Evolutionary conservation across 2,113 vertebrate genomes (phyloP), one percentile per base, ranked within the genome.

Genomic region (Corythoichthys haematopterus): DNA sequence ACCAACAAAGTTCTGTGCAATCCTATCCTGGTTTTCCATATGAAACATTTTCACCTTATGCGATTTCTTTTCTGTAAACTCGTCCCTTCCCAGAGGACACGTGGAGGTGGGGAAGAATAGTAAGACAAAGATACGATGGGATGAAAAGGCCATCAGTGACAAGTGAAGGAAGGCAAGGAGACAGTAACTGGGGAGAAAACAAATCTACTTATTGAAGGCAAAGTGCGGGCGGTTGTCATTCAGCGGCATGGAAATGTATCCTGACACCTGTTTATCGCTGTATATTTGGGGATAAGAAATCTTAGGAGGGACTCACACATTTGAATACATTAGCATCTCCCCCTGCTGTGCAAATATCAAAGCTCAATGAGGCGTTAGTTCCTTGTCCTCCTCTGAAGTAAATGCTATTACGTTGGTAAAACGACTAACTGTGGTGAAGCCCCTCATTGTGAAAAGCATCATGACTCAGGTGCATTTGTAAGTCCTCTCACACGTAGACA

Each of bases 141-240:
- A 78, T 80, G 63, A 87, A 85, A 86, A 79, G 77, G 64, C 74
- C 74, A 80, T 70, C 75, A 80, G 74, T 82, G 80, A 77, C 79
- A 84, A 60, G 74, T 65, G 62, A 57, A 68, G 69, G 68, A 69
- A 66, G 59, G 9, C 61, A 45, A 69, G 45, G 64, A 83, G 62
- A 65, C 69, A 57, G 72, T 60, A 56, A 47, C 64, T 68, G 50
- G 61, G 65, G 57, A 59, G 57, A 65, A 77, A 68, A 78, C 56
- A 72, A 80, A 76, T 56, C 53, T 28, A 52, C 60, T 66, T 68
- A 46, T 53, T 77, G 68, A 74, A 73, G 70, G 68, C 70, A 74
- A 77, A 62, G 20, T 52, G 38, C 33, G 53, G 45, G 63, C 75
- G 76, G 69, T 72, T 80, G 75, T 80, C 70, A 51, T 58, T 66